Evolutionary conservation across 37 sponge, comb jelly and placozoan genomes (phyloP), one percentile per base, ranked within the genome.

Genomic region (Crambe crambe): DNA sequence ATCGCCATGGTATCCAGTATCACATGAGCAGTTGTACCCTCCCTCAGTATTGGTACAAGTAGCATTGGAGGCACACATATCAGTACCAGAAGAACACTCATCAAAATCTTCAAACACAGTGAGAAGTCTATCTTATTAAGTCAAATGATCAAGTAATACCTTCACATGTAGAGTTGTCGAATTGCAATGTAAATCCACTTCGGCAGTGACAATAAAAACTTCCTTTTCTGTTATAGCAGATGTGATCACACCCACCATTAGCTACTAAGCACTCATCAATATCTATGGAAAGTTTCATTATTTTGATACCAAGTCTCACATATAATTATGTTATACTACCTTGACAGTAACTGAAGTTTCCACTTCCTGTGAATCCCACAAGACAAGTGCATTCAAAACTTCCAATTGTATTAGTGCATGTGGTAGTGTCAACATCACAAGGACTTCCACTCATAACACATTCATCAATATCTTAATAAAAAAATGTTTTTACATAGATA

Each of bases 361-460:
- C 61, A 54, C 67, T 56, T 0, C 61, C 56, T 34, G 23, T 2
- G 38, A 36, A 83, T 20, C 83, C 83, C 47, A 35, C 2, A 2
- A 44, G 10, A 75, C 83, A 83, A 2, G 5, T 5, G 34, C 78
- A 78, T 26, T 20, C 20, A 66, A 76, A 80, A 74, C 81, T 86
- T 39, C 87, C 87, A 74, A 68, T 59, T 41, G 75, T 86, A 67
- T 86, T 86, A 63, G 40, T 47, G 56, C 87, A 86, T 6, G 12
- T 6, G 6, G 51, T 47, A 12, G 51, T 15, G 37, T 18, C 56
- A 0, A 56, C 37, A 12, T 42, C 67, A 79, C 86, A 86, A n/a
- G 67, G 58, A 29, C 80, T 80, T 73, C 73, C 72, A 38, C 61
- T 43, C 2, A 42, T 34, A 29, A 1, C 17, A 54, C 87, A 86